Percentiles rank a stretch among this genome's conserved stretches.
Evolutionary conservation across 2,113 vertebrate genomes (phyloP).

Genomic region (Cochlearius cochlearius): DNA sequence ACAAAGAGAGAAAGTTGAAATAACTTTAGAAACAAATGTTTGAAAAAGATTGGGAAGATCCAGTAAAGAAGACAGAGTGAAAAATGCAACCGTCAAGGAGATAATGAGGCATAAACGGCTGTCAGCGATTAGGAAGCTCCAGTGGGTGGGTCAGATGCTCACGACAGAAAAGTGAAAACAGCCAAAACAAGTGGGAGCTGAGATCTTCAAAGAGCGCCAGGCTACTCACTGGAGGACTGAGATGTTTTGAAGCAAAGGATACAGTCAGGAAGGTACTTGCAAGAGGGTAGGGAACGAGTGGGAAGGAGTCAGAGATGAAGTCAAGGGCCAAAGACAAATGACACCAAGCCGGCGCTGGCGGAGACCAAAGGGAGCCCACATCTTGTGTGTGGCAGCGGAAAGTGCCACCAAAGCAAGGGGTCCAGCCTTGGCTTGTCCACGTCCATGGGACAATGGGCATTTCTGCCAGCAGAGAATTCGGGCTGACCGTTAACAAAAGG

Average conservation of each 20-base stretch:
- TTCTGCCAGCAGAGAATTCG: not conserved
- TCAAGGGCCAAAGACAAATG: not conserved
- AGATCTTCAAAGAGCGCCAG: not conserved
- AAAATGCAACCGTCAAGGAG: slow-evolving; percentile 37
- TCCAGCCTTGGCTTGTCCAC: no score
- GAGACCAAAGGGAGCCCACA: not conserved
- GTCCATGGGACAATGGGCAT: accelerated
- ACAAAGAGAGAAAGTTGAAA: not conserved
- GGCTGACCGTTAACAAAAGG: not conserved
- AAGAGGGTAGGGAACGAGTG: not conserved
- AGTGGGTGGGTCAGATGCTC: slow-evolving; percentile 15
- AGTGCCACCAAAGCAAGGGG: not conserved
- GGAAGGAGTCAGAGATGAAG: not conserved
- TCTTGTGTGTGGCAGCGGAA: accelerated
- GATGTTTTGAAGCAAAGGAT: not conserved
- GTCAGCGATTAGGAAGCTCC: not conserved
- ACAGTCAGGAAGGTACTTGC: not conserved
- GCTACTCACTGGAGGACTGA: not conserved
- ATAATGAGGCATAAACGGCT: slow-evolving; percentile 58
- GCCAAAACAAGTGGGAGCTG: not conserved
- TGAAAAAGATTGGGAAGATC: slow-evolving; percentile 25
- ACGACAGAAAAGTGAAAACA: not conserved
- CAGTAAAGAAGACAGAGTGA: slow-evolving; percentile 20
- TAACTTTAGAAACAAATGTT: not conserved
- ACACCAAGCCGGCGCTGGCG: accelerated